A percentile compares a stretch with the other conserved stretches of the same genome.
These are phyloP conservation scores for Sphaerophoria taeniata DNA, from an alignment of 2,888 invertebrate genomes.

Conservation along the genomic window DNA sequence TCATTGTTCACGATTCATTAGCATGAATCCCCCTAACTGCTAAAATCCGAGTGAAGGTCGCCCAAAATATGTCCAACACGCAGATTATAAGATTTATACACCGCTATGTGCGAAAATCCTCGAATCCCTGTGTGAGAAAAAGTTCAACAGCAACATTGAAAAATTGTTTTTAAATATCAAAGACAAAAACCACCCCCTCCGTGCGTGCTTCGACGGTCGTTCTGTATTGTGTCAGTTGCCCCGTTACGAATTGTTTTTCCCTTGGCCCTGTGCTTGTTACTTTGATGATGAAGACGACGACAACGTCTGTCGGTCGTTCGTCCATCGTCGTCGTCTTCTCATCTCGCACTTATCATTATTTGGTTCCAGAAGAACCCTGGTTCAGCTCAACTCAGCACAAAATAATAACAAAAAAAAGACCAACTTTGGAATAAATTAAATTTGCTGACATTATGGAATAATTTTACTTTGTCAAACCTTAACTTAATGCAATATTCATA, in stretches of 20 bases:
- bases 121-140: slow-evolving; percentile 37
- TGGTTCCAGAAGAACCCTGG: slow-evolving; percentile 51
- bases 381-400: slow-evolving; percentile 13
- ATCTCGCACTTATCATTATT: slow-evolving; percentile 28
- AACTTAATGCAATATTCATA: slow-evolving; percentile 74
- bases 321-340: slow-evolving; percentile 10
- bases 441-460: slow-evolving; percentile 74
- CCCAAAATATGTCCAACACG: slow-evolving; percentile 63
- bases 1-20: slow-evolving; percentile 48
- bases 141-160: slow-evolving; percentile 69
- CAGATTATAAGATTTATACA: slow-evolving; percentile 51
- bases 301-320: background rate
- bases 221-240: too few relatives aligned
- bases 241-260: slow-evolving; percentile 15
- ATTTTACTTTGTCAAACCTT: slow-evolving; percentile 74
- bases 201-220: too few relatives aligned
- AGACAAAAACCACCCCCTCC: slow-evolving; percentile 63
- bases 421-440: slow-evolving; percentile 71
- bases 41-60: slow-evolving; percentile 22
- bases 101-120: slow-evolving; percentile 52
- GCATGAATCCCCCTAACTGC: slow-evolving; percentile 44
- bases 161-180: slow-evolving; percentile 67
- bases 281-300: too few relatives aligned
- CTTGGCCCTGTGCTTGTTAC: background rate
- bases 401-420: slow-evolving; percentile 53